Conservation (phyloP, 2,113 vertebrate genomes). For the Nyctereutes procyonoides region DNA sequence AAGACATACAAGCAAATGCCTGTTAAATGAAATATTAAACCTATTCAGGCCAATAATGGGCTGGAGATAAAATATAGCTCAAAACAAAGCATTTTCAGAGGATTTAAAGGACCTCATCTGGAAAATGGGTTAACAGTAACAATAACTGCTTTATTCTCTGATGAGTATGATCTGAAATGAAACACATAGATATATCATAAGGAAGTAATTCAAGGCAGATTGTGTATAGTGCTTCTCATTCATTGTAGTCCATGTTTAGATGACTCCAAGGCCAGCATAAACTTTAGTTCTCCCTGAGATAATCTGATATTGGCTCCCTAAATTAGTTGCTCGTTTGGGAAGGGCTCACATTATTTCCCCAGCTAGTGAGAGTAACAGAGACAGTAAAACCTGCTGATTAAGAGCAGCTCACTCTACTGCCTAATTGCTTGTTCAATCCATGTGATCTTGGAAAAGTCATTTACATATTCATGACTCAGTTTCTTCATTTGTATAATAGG, state of each 20-base stretch:
- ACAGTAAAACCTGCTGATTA: not conserved
- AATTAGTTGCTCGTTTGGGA: not conserved
- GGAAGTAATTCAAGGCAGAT: not conserved
- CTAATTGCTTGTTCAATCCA: not conserved
- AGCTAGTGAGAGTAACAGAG: not conserved
- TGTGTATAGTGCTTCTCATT: not conserved
- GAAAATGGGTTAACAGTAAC: not conserved
- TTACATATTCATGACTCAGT: not conserved
- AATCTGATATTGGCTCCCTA: not conserved
- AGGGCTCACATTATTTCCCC: not conserved
- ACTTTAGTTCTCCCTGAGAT: conserved; percentile 10
- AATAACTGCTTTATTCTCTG: not conserved
- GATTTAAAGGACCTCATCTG: not conserved
- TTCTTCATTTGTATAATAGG: not conserved
- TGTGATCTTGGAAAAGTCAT: not conserved
- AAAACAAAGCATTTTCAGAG: conserved; percentile 37
- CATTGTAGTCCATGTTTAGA: not conserved
- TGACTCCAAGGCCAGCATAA: not conserved
- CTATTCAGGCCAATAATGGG: not conserved
- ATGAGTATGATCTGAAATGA: conserved; percentile 29
- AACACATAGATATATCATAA: not conserved
- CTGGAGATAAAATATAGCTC: not conserved
- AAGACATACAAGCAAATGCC: not conserved
- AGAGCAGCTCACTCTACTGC: not conserved
- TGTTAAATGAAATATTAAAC: conserved; percentile 20